Base-by-base conservation (phyloP, 2,113 vertebrate genomes). In the Oxygymnocypris stewartii region DNA sequence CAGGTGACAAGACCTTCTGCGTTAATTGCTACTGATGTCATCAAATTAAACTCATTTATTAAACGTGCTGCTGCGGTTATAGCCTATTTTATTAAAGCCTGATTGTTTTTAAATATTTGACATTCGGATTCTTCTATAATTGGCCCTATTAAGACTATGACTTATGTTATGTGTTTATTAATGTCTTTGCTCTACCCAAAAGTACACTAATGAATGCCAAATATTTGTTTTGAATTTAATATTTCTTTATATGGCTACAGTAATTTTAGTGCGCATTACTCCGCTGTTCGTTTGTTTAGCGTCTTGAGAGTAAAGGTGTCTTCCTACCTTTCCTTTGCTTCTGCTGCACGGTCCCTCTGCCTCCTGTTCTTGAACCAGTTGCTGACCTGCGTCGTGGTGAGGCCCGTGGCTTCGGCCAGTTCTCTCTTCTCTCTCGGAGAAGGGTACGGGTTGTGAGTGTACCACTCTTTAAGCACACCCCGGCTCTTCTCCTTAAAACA, bases 291-390 rank as follows among this genome's bases (percentile, higher is more conserved):
- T 4, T 44, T 47, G 4, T 47, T 14, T 76, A 76, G 23, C 23
- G 8, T 25, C 35, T 40, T 63, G 40, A 42, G 20, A 14, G 67
- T 59, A 35, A 78, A 11, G 13, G 8, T 37, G 25, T 49, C 18
- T 25, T 54, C 49, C 9, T 87, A 98, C 97, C 97, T 97, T 90
- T 97, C 96, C 88, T 98, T 98, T 31, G 96, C 97, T 91, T 98
- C 97, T 1, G 97, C 97, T 5, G 97, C 97, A 25, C 97, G 95
- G 92, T 98, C 97, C 44, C 97, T 93, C 92, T 98, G 97, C 88
- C 96, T 90, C 82, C 96, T 93, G 94, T 98, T 98, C 89, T 98
- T 98, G 94, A 97, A 98, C 96, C 97, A 97, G 95, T 98, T 98
- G 96, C 97, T 98, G 95, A 98, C 97, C 88, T 98, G 97, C 69